Evolutionary conservation across 2,888 invertebrate species (phyloP).

Genomic region (Erebia epiphron): DNA sequence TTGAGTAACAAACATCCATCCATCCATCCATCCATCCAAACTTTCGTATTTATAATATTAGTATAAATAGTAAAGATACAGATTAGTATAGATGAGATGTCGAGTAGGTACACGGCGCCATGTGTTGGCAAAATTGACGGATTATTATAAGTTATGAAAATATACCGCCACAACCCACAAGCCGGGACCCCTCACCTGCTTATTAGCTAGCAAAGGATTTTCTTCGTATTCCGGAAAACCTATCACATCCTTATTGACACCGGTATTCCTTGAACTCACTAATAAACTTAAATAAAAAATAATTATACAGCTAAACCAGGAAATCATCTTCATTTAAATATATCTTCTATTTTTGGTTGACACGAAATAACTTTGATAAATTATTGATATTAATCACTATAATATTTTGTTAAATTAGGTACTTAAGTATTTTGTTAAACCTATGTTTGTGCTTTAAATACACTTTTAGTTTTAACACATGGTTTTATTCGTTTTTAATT

Average conservation of each 20-base stretch:
- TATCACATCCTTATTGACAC: constrained; percentile 55
- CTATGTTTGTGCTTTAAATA: too few species aligned
- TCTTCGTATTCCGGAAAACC: constrained; percentile 74
- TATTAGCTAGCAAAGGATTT: constrained; percentile 59
- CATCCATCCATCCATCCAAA: too few species aligned
- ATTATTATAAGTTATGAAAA: too few species aligned
- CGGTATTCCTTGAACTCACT: constrained; percentile 46
- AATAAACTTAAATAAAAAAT: constrained; percentile 37
- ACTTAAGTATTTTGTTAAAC: too few species aligned
- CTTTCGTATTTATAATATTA: too few species aligned
- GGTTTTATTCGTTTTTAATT: neutral
- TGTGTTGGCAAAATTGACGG: too few species aligned
- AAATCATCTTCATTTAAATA: constrained; percentile 42
- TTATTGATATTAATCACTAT: neutral
- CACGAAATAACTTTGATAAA: neutral
- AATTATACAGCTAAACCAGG: constrained; percentile 28
- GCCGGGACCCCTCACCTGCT: constrained; percentile 57
- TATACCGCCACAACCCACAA: too few species aligned
- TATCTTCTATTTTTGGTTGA: neutral
- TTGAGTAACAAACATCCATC: too few species aligned
- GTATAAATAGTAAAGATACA: too few species aligned
- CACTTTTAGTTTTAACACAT: neutral
- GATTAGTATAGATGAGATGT: too few species aligned
- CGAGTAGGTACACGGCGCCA: too few species aligned
- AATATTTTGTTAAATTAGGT: neutral